Evolutionary conservation across 2,888 invertebrate genomes (phyloP), one percentile per base, ranked within the genome.

Genomic region (Oscheius sp.): DNA sequence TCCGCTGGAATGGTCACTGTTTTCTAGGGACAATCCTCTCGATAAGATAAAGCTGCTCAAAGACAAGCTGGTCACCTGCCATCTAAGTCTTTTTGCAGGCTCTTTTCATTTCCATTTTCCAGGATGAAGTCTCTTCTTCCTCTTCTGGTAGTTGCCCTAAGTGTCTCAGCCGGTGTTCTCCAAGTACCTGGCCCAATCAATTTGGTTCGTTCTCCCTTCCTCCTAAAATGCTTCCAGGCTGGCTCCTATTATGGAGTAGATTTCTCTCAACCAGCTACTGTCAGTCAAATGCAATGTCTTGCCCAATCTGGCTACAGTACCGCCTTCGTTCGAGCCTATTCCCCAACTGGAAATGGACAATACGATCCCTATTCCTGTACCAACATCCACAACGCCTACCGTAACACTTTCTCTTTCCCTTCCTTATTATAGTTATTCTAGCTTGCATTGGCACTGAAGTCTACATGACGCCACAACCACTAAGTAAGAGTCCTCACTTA

Each of bases 391-490:
- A 74, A 75, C 37, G 79, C 77, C 4, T 73, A 75, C 48, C 27
- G 33, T 34, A 46, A 37, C 33, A 10, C 23, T 4, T 6, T 6
- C 17, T 23, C 8, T 33, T 10, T 33, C 3, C 20, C 17, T 20
- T 33, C 15, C 4, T 3, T 2, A 20, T 34, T n/a, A 0, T 15
- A 12, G 3, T 3, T 17, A 2, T 34, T 75, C 67, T 46, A 74
- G 79, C 74, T 42, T 74, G 74, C 20, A 70, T 79, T 31, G 75
- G 73, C 45, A 73, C 68, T 55, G 77, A 78, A 52, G 67, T 74
- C 33, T 79, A 72, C 70, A 69, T 79, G 69, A 77, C 77, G 23
- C 79, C 79, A 29, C 71, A 74, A 50, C 78, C 78, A 27, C n/a
- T 12, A 70, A 8, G 69, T 55, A 27, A 71, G 66, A 86, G 50